A percentile compares a stretch with the other conserved stretches of the same genome.
phyloP scores from a whole-genome alignment of 1,140 invertebrate species.

The Diorhabda elongata region DNA sequence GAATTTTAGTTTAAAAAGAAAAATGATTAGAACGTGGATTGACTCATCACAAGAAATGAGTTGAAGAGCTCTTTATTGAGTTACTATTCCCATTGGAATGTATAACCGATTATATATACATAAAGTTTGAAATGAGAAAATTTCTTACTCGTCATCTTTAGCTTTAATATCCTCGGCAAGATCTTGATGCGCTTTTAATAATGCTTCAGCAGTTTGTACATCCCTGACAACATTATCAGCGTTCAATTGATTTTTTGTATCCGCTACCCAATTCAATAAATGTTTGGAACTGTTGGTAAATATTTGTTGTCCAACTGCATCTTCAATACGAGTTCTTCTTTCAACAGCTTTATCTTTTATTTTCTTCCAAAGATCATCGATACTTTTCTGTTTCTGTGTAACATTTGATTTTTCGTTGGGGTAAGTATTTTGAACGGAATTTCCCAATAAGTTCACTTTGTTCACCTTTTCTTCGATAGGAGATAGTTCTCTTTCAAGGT shows the following conservation, averaged over 20 bases:
- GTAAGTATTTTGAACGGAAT: slow-evolving; percentile 85
- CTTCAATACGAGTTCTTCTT: slow-evolving; percentile 75
- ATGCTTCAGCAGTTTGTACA: slow-evolving; percentile 83
- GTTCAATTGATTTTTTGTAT: slow-evolving; percentile 76
- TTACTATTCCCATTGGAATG: too few species aligned
- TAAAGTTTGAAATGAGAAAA: background rate
- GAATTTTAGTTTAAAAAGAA: too few species aligned
- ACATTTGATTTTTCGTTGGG: slow-evolving; percentile 86
- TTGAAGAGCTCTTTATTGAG: too few species aligned
- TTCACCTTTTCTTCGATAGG: slow-evolving; percentile 87
- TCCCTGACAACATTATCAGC: slow-evolving; percentile 79
- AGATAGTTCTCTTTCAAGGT: slow-evolving; percentile 83
- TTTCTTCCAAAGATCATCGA: slow-evolving; percentile 82
- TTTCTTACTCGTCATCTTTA: slow-evolving; percentile 76
- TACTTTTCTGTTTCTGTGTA: slow-evolving; percentile 76
- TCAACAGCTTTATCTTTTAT: slow-evolving; percentile 81
- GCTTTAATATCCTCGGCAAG: slow-evolving; percentile 87
- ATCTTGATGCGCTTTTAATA: slow-evolving; percentile 89
- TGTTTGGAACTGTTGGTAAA: slow-evolving; percentile 85
- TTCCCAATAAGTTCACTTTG: slow-evolving; percentile 74
- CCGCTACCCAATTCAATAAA: slow-evolving; percentile 71
- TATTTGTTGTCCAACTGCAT: slow-evolving; percentile 90
- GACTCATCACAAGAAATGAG: too few species aligned
- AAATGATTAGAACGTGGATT: too few species aligned
- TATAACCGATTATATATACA: too few species aligned